Conservation (phyloP, 2,113 vertebrate species). For the Prunella himalayana region DNA sequence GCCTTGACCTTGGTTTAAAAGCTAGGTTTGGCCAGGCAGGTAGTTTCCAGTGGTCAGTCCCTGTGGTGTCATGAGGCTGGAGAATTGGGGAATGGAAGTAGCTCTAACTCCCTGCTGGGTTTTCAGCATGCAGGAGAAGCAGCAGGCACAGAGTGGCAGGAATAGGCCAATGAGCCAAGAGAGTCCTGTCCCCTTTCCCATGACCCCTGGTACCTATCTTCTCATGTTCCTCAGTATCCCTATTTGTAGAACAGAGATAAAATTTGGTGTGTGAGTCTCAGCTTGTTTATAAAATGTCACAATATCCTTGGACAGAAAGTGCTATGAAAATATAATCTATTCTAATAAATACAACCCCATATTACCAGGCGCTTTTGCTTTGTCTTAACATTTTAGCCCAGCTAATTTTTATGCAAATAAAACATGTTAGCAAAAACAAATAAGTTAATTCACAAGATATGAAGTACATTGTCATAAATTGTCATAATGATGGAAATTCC, state of each 20-base stretch:
- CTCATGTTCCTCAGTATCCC: not conserved
- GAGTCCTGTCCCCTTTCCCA: not conserved
- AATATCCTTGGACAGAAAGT: not conserved
- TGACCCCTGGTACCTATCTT: not conserved
- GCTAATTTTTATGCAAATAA: not conserved
- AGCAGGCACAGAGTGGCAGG: not conserved
- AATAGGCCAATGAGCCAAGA: not conserved
- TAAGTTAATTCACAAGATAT: not conserved
- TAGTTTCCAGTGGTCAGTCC: not conserved
- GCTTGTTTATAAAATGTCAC: conserved; percentile 37
- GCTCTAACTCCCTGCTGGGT: not conserved
- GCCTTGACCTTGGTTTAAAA: not conserved
- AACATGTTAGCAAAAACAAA: not conserved
- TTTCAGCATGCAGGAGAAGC: not conserved
- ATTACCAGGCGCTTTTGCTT: not conserved
- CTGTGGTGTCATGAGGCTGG: not conserved
- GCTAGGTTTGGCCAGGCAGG: not conserved
- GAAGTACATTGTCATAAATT: not conserved
- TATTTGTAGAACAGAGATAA: conserved; percentile 28
- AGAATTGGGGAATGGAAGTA: not conserved
- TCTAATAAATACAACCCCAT: not conserved
- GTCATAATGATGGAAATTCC: not conserved
- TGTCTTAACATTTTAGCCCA: not conserved
- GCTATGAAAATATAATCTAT: not conserved
- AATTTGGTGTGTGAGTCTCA: not conserved